These are phyloP conservation scores for Apis mellifera DNA, from an alignment of 1,140 invertebrate genomes.

Conservation along the genomic window DNA sequence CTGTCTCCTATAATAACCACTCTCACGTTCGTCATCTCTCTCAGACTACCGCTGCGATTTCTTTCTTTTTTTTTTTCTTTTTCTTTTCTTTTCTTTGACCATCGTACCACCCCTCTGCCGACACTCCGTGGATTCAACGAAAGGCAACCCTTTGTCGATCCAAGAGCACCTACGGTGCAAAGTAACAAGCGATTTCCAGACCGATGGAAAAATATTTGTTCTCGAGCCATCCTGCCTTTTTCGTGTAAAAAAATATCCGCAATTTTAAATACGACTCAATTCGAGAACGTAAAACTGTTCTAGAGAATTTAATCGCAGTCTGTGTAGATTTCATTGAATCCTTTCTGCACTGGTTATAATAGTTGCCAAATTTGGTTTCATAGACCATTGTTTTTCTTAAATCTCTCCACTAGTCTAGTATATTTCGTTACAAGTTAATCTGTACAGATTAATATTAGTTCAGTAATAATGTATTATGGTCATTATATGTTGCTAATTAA, in stretches of 20 bases:
- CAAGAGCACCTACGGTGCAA: background rate
- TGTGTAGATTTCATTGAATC: background rate
- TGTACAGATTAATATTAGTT: too few relatives aligned
- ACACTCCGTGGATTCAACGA: background rate
- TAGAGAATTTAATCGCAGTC: background rate
- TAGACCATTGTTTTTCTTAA: background rate
- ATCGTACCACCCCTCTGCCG: background rate
- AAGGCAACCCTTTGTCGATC: slow-evolving; percentile 22
- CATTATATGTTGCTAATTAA: too few relatives aligned
- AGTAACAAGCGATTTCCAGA: slow-evolving; percentile 16
- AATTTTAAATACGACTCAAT: background rate
- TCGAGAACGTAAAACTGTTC: too few relatives aligned
- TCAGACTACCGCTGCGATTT: slow-evolving; percentile 11
- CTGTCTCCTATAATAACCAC: slow-evolving; percentile 53
- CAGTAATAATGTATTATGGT: too few relatives aligned
- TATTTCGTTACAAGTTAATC: too few relatives aligned
- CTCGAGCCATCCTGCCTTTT: background rate
- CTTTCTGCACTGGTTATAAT: too few relatives aligned
- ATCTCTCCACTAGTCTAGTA: too few relatives aligned
- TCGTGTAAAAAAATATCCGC: background rate
- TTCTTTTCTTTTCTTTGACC: slow-evolving; percentile 13
- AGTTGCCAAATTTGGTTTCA: background rate
- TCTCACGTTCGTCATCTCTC: slow-evolving; percentile 29
- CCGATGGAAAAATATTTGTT: slow-evolving; percentile 32
- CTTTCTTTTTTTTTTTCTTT: background rate